These are phyloP conservation scores for Entomobrya multifasciata DNA, from an alignment of 2,888 invertebrate species.

Conservation along the genomic window DNA sequence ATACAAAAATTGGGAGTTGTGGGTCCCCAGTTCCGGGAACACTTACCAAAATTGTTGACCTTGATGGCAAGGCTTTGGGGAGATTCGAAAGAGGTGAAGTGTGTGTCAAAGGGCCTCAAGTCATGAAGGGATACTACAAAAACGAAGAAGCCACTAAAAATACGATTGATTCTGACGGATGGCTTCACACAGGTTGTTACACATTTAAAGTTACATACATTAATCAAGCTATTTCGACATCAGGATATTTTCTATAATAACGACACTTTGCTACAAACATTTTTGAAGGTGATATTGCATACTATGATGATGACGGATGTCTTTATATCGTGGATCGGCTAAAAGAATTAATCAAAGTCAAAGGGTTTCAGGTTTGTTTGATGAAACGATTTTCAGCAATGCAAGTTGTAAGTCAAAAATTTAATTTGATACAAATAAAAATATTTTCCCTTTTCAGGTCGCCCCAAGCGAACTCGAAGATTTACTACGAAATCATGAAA, in stretches of 20 bases:
- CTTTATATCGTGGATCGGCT: conserved; percentile 76
- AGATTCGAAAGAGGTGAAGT: conserved; percentile 88
- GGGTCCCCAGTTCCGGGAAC: conserved; percentile 87
- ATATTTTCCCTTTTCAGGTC: too few species aligned
- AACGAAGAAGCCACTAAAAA: conserved; percentile 88
- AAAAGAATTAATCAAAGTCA: conserved; percentile 81
- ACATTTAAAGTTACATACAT: not conserved
- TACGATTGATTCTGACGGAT: conserved; percentile 88
- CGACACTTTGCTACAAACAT: too few species aligned
- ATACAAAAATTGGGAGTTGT: conserved; percentile 86
- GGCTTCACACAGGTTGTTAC: conserved; percentile 87
- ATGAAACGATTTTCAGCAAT: too few species aligned
- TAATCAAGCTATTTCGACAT: too few species aligned
- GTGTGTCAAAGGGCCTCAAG: conserved; percentile 88
- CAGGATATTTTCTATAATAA: too few species aligned
- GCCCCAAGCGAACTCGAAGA: conserved; percentile 84
- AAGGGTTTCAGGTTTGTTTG: conserved; percentile 92
- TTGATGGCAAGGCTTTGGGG: conserved; percentile 84
- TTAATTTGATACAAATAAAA: too few species aligned
- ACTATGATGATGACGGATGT: conserved; percentile 74
- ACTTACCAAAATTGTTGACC: conserved; percentile 85
- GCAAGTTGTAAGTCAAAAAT: too few species aligned
- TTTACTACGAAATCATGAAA: conserved; percentile 87
- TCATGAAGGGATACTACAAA: conserved; percentile 91
- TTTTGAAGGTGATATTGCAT: conserved; percentile 82